Base-by-base conservation (phyloP, 2,113 vertebrate genomes). In the Apodemus sylvaticus region DNA sequence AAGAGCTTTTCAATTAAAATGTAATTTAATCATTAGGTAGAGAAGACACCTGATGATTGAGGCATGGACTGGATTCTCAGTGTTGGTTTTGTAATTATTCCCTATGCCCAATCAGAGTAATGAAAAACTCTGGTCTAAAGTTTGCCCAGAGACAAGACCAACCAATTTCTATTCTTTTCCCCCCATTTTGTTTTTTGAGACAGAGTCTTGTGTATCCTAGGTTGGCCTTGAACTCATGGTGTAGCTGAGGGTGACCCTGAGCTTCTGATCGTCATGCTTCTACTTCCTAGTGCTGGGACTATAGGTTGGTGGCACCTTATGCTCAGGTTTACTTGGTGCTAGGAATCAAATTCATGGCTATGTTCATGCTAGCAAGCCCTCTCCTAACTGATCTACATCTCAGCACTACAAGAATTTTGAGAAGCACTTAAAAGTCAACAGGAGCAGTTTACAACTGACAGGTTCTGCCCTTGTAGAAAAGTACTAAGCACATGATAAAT, bases 1-100 rank as follows among this genome's bases (percentile, higher is more conserved):
- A 77, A 86, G 89, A 78, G 42, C 22, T 89, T 89, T 95, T 92
- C 73, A 95, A 31, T 55, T 68, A 96, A 89, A 89, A 86, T 36
- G 77, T n/a, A 85, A 90, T 22, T 85, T 70, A 70, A 74, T 24
- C 13, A 78, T 19, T 16, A 7, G 36, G 19, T 58, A 81, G 42
- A 85, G n/a, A 71, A 87, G 62, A 83, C 85, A 70, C 68, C 31
- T 51, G 34, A 94, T 66, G 64, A 39, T 68, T 24, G 19, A 68
- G 39, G 36, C 31, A 19, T 94, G 29, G 58, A 24, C 81, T 93
- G 31, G 88, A 36, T 73, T 64, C 74, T 11, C 4, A 7, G 4
- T 22, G 19, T 31, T 19, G 53, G 58, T 90, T 79, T 19, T 97
- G 4, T 14, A 58, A 45, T 34, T 71, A 36, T 1, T 51, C 55